These are phyloP conservation scores for Rhopilema esculentum DNA, from an alignment of 30 jellyfish, hydroid and myxozoan genomes.

Conservation along the genomic window DNA sequence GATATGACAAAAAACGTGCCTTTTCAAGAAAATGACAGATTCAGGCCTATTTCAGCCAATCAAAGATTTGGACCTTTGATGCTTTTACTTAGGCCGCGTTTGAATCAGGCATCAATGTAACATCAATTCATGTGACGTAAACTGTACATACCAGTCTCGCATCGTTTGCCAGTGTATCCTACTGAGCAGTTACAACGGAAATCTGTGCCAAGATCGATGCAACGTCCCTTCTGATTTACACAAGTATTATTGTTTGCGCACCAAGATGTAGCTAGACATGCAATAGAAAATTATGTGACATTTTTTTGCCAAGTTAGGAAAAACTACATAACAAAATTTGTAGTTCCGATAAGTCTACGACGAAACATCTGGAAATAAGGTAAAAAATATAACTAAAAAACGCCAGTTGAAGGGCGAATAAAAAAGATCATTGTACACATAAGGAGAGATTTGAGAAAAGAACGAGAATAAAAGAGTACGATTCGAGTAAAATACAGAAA, in stretches of 20 bases:
- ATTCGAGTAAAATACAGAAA: neutral
- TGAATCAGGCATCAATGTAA: too few species aligned
- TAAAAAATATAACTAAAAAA: neutral
- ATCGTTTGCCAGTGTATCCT: constrained; percentile 80
- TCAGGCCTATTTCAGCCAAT: too few species aligned
- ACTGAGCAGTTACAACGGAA: constrained; percentile 80
- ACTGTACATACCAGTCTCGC: constrained; percentile 72
- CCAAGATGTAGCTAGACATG: constrained; percentile 68
- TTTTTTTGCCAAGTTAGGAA: too few species aligned
- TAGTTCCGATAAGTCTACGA: neutral
- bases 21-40: too few species aligned
- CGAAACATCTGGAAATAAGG: neutral
- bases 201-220: constrained; percentile 70
- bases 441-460: too few species aligned
- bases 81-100: too few species aligned
- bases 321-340: neutral
- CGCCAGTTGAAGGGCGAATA: too few species aligned
- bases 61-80: too few species aligned
- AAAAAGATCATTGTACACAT: too few species aligned
- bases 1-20: too few species aligned
- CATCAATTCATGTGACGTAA: too few species aligned
- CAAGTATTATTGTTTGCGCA: constrained; percentile 81
- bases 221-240: constrained; percentile 68
- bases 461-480: neutral
- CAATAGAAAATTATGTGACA: neutral